These are phyloP conservation scores for Tiaroga cobitis DNA, from an alignment of 2,797 vertebrate genomes.

Conservation along the genomic window DNA sequence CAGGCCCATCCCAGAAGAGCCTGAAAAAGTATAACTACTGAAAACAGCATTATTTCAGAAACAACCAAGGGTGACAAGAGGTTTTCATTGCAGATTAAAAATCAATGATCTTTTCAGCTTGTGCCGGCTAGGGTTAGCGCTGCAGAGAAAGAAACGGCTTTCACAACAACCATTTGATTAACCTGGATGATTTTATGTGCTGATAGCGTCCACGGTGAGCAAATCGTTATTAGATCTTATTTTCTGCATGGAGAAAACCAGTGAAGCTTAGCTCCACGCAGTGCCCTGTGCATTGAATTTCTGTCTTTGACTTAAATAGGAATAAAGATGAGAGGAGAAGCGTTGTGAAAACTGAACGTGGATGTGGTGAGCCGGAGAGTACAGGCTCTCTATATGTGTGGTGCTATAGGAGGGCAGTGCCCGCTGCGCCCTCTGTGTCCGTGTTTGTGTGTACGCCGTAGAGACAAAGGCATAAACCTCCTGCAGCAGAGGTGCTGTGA, in stretches of 20 bases:
- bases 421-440: conserved; percentile 9
- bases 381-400: conserved; percentile 32
- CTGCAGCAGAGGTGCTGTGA: conserved; percentile 50
- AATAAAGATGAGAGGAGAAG: conserved; percentile 70
- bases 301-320: conserved; percentile 63
- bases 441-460: conserved; percentile 1
- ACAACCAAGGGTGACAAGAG: conserved; percentile 64
- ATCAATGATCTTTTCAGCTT: conserved; percentile 66
- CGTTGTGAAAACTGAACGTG: conserved; percentile 50
- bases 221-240: conserved; percentile 67
- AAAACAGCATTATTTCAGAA: conserved; percentile 65
- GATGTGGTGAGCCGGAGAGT: conserved; percentile 10
- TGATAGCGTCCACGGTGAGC: conserved; percentile 64
- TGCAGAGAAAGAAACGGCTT: conserved; percentile 61
- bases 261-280: conserved; percentile 60
- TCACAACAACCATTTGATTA: conserved; percentile 67
- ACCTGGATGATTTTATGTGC: conserved; percentile 66
- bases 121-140: conserved; percentile 57
- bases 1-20: conserved; percentile 49
- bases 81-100: conserved; percentile 66
- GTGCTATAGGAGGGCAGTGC: conserved; percentile 31
- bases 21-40: conserved; percentile 58
- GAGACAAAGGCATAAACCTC: conserved; percentile 49
- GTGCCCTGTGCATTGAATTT: conserved; percentile 62
- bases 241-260: conserved; percentile 65